Percentiles rank a stretch among this genome's conserved stretches.
Evolutionary conservation across 2,113 vertebrate genomes (phyloP).

Genomic region (Procavia capensis): DNA sequence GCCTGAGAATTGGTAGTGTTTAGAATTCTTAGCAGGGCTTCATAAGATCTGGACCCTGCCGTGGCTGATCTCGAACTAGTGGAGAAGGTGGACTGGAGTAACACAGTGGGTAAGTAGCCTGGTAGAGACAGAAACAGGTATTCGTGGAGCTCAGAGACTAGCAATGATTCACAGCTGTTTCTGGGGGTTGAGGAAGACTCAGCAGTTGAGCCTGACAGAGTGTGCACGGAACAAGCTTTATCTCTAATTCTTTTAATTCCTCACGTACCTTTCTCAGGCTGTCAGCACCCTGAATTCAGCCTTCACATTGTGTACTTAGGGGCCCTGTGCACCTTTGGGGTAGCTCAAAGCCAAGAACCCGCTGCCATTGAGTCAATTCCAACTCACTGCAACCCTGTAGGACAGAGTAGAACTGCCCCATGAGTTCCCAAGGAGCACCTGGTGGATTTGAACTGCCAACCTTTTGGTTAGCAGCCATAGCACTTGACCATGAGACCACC

Average conservation of each 20-base stretch:
- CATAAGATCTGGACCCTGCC: neutral
- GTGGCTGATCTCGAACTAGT: neutral
- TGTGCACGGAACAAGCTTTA: neutral
- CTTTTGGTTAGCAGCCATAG: too few species aligned
- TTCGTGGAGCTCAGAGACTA: neutral
- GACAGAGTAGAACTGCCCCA: too few species aligned
- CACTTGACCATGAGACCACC: too few species aligned
- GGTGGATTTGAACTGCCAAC: too few species aligned
- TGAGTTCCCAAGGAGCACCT: too few species aligned
- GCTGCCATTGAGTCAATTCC: too few species aligned
- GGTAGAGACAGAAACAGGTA: neutral
- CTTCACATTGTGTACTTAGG: neutral
- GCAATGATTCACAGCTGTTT: neutral
- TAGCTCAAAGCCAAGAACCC: too few species aligned
- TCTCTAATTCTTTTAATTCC: neutral
- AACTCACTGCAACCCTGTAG: too few species aligned
- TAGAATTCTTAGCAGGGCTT: neutral
- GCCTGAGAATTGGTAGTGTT: neutral
- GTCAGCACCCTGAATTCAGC: neutral
- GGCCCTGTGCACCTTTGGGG: neutral
- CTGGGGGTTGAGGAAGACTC: neutral
- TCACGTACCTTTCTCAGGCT: neutral
- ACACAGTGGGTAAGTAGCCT: neutral
- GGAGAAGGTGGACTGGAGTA: neutral
- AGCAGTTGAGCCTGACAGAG: neutral